Conservation (phyloP, 2,888 invertebrate genomes). For the Leucophenga montana region DNA sequence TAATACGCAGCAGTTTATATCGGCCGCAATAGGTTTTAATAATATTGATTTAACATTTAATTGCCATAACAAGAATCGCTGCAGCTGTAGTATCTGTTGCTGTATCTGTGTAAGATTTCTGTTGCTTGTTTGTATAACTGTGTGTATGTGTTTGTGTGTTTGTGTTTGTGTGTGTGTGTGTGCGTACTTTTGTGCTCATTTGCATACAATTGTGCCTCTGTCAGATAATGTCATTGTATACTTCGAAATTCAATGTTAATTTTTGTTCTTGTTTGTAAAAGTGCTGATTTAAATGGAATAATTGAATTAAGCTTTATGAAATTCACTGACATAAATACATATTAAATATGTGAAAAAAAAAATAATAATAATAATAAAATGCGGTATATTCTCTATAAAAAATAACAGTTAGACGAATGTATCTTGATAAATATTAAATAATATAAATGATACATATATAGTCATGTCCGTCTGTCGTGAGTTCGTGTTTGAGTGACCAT, state of each 20-base stretch:
- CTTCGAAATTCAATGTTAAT: neutral
- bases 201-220: neutral
- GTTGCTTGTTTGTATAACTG: neutral
- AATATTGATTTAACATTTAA: conserved; percentile 49
- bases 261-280: neutral
- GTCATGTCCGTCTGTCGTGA: too few relatives aligned
- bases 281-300: neutral
- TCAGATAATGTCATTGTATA: neutral
- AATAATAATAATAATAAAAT: neutral
- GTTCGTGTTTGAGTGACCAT: too few relatives aligned
- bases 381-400: neutral
- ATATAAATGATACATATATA: too few relatives aligned
- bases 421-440: too few relatives aligned
- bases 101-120: conserved; percentile 2
- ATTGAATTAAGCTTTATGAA: too few relatives aligned
- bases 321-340: neutral
- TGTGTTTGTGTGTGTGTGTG: neutral
- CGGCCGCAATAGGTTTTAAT: conserved; percentile 21
- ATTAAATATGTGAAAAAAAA: too few relatives aligned
- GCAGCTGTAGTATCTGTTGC: neutral
- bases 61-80: conserved; percentile 30
- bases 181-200: neutral
- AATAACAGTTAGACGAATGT: too few relatives aligned
- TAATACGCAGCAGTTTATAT: neutral
- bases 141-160: neutral